Conservation (phyloP, 2,888 invertebrate species). For the Rhogogaster chlorosoma region DNA sequence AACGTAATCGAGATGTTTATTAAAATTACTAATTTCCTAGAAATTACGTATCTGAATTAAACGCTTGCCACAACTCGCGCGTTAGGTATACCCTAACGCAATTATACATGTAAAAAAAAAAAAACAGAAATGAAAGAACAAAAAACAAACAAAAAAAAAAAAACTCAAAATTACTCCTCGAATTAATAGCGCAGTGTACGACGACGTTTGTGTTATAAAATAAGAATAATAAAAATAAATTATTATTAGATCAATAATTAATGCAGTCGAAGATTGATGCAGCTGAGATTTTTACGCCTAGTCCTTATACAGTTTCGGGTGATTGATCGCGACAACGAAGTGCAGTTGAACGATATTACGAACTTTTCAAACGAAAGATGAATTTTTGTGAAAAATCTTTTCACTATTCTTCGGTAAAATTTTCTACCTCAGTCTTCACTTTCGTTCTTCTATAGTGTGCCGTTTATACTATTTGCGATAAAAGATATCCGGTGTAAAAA, state of each 20-base stretch:
- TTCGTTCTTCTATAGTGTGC: no score
- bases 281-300: not conserved
- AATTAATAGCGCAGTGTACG: not conserved
- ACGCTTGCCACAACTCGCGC: not conserved
- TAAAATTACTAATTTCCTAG: constrained; percentile 31
- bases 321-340: not conserved
- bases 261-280: not conserved
- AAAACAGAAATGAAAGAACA: no score
- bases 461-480: constrained; percentile 43
- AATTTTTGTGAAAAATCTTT: not conserved
- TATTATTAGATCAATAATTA: not conserved
- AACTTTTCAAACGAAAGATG: no score
- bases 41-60: constrained; percentile 9
- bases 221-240: not conserved
- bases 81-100: not conserved
- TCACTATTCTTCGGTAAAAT: not conserved
- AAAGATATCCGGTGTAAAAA: constrained; percentile 71
- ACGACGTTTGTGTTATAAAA: not conserved
- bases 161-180: not conserved
- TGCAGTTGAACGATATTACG: no score
- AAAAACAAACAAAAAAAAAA: no score
- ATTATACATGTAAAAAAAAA: not conserved
- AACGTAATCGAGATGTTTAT: constrained; percentile 34
- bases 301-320: not conserved
- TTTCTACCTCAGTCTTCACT: not conserved